Conservation (phyloP, 2,113 vertebrate genomes). For the Cisticola juncidis region DNA sequence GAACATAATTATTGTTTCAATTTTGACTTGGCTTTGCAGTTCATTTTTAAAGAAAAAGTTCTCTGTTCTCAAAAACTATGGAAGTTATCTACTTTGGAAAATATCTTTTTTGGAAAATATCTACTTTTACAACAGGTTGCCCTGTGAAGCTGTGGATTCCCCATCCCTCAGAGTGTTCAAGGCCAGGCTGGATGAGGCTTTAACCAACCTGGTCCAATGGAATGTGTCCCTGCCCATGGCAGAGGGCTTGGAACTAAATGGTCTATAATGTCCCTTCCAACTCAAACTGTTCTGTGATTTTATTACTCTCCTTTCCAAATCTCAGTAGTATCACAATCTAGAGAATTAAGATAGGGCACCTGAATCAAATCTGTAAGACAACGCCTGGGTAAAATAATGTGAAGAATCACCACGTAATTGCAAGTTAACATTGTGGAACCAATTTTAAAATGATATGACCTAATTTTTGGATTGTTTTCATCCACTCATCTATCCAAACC, state of each 20-base stretch:
- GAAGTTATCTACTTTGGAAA: background rate
- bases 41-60: background rate
- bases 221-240: background rate
- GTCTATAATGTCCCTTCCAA: background rate
- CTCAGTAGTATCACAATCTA: background rate
- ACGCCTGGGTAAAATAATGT: background rate
- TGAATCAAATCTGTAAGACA: background rate
- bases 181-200: background rate
- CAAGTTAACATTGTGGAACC: background rate
- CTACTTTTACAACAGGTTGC: background rate
- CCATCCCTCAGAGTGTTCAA: background rate
- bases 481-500: background rate
- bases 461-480: background rate
- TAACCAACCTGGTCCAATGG: background rate
- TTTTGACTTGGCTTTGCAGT: background rate
- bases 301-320: background rate
- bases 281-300: background rate
- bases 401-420: background rate
- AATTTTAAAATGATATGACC: background rate
- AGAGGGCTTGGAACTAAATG: background rate
- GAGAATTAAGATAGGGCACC: background rate
- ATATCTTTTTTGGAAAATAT: background rate
- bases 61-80: background rate
- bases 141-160: background rate
- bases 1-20: background rate